phyloP scores from a whole-genome alignment of 2,113 vertebrate species.

The Alethe castanea region DNA sequence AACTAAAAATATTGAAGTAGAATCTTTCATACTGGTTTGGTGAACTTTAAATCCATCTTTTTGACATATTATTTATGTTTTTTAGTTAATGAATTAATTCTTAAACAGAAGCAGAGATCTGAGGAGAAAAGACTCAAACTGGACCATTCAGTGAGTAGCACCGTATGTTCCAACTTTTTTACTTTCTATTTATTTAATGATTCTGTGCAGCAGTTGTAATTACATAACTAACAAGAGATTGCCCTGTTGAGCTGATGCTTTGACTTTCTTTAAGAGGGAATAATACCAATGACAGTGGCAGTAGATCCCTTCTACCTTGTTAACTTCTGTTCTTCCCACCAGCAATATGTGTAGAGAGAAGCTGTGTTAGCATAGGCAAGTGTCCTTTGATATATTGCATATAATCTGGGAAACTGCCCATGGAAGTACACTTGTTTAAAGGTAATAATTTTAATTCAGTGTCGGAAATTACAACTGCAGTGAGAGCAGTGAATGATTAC shows the following conservation, averaged over 20 bases:
- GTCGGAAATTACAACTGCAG: background rate
- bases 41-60: background rate
- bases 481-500: background rate
- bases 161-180: conserved; percentile 81
- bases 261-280: background rate
- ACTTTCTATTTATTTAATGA: conserved; percentile 46
- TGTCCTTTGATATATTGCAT: background rate
- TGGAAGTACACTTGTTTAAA: background rate
- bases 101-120: conserved; percentile 97
- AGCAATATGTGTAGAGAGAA: background rate
- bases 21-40: background rate
- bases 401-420: background rate
- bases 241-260: background rate
- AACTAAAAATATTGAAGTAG: background rate
- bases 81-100: conserved; percentile 96
- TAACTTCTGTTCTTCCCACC: background rate
- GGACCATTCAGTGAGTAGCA: conserved; percentile 97
- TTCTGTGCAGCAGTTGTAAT: background rate
- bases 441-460: background rate
- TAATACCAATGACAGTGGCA: background rate
- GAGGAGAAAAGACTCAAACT: conserved; percentile 96
- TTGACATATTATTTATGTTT: background rate
- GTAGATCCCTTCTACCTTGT: background rate
- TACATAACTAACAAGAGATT: background rate
- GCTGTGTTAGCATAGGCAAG: background rate